A percentile compares a stretch with the other conserved stretches of the same genome.
Evolutionary conservation across 2,797 vertebrate species (phyloP).

Genomic region (Choloepus didactylus): DNA sequence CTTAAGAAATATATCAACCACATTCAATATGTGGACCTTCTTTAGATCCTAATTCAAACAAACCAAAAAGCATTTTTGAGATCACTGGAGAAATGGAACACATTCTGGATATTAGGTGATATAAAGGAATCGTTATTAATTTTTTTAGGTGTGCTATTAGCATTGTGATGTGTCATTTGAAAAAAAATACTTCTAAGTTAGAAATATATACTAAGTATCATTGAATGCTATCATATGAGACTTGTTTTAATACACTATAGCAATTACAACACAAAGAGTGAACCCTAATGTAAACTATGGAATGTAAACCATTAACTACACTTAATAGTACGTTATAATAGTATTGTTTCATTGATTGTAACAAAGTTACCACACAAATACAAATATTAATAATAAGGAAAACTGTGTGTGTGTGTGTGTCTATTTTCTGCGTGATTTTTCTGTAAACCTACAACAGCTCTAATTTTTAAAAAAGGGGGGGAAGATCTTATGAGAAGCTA

Average conservation of each 20-base stretch:
- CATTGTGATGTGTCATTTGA: not conserved
- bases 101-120: not conserved
- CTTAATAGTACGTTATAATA: no score
- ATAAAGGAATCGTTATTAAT: not conserved
- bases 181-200: not conserved
- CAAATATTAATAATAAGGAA: no score
- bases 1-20: not conserved
- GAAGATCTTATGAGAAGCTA: no score
- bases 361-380: no score
- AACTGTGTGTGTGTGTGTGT: no score
- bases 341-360: no score
- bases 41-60: conserved; percentile 44
- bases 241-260: not conserved
- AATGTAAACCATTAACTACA: no score
- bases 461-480: not conserved
- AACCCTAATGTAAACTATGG: no score
- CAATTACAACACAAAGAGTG: not conserved
- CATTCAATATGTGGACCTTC: not conserved
- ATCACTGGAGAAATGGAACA: not conserved
- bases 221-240: not conserved
- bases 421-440: no score
- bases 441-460: no score
- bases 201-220: not conserved
- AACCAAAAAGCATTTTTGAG: conserved; percentile 5
- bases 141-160: not conserved